A percentile compares a stretch with the other conserved stretches of the same genome.
These are phyloP conservation scores for Phortica magna DNA, from an alignment of 2,888 invertebrate species.

Conservation along the genomic window DNA sequence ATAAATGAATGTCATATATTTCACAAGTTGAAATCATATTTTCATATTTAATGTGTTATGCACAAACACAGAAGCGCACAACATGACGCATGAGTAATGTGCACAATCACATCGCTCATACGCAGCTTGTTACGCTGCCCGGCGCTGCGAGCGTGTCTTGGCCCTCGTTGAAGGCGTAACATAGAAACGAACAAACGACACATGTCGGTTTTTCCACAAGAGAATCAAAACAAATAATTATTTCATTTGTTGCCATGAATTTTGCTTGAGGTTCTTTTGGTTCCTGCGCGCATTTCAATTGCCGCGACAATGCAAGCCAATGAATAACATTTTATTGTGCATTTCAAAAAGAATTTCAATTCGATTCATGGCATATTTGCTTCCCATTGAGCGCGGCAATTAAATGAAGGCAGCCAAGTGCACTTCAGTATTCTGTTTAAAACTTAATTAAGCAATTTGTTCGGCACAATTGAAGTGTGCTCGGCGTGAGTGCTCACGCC, in stretches of 20 bases:
- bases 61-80: conserved; percentile 8
- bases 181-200: background rate
- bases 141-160: too few relatives aligned
- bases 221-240: background rate
- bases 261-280: background rate
- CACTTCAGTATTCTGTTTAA: too few relatives aligned
- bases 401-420: too few relatives aligned
- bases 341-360: too few relatives aligned
- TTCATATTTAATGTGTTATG: conserved; percentile 13
- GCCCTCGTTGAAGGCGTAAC: background rate
- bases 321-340: too few relatives aligned
- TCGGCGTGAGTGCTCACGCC: too few relatives aligned
- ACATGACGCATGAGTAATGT: conserved; percentile 2
- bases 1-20: conserved; percentile 1
- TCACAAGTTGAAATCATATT: background rate
- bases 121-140: too few relatives aligned
- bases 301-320: too few relatives aligned
- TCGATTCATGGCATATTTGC: too few relatives aligned
- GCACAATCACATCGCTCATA: conserved; percentile 3
- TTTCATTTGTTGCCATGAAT: background rate
- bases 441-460: too few relatives aligned
- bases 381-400: too few relatives aligned
- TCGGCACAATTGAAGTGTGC: too few relatives aligned
- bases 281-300: background rate
- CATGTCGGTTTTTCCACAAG: background rate